Evolutionary conservation across 1,140 invertebrate genomes (phyloP), one percentile per base, ranked within the genome.

Genomic region (Neocloeon triangulifer): DNA sequence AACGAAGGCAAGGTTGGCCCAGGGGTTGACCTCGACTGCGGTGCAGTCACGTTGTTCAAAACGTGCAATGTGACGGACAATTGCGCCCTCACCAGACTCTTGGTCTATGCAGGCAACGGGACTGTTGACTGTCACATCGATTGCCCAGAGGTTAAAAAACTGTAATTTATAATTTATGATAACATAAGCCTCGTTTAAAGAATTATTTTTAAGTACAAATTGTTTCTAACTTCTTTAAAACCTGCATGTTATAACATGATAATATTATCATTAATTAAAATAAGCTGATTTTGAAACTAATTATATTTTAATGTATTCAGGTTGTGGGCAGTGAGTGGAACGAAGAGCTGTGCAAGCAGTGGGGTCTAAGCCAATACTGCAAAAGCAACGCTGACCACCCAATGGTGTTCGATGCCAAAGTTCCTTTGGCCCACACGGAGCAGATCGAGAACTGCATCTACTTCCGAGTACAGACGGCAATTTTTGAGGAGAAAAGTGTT

Each of bases 291-390:
- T n/a, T n/a, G n/a, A n/a, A n/a, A n/a, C n/a, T n/a, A n/a, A n/a
- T n/a, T n/a, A n/a, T n/a, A n/a, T n/a, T n/a, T n/a, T n/a, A n/a
- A n/a, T n/a, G n/a, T n/a, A n/a, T n/a, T n/a, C n/a, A n/a, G n/a
- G n/a, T n/a, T n/a, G n/a, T n/a, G n/a, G 41, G 35, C 20, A 28
- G 8, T 39, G 39, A 20, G 12, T 14, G 13, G 32, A 39, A 5
- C 41, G 39, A 14, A 10, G n/a, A 29, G 27, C 3, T 29, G 14
- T 59, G 58, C 37, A 50, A 56, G 18, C 46, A 58, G 37, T 62
- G 60, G 60, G 51, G 58, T 25, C 42, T 57, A 32, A 51, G 54
- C 0, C 32, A 53, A 19, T 56, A 53, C 37, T 59, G 55, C 34
- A 51, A 53, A 40, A 46, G 40, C 29, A 51, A 21, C 40, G 20